Base-by-base conservation (phyloP, 2,888 invertebrate genomes). In the Eledona agricola region DNA sequence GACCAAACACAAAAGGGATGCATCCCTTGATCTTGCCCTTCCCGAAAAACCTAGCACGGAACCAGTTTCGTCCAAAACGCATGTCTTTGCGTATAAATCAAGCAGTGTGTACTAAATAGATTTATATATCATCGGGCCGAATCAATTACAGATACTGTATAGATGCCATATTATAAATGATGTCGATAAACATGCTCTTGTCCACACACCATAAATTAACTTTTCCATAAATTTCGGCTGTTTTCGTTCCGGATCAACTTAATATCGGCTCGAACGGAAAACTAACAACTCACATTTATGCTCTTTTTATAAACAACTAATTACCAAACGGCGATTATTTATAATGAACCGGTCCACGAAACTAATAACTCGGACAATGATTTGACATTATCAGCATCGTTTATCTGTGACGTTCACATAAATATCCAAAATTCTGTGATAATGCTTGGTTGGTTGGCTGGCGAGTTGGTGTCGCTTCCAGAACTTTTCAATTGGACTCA, bases 1-100 rank as follows among this genome's bases (percentile, higher is more conserved):
- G 72, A 66, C 63, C 69, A 70, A 66, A 65, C 70, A 75, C 73
- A 75, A 74, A 66, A 72, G 66, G 67, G 69, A 65, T 69, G 68
- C 69, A 69, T 69, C 65, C 70, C 70, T 67, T 66, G 66, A 65
- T 67, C 67, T 70, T 69, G 64, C 68, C 63, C 64, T 66, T 60
- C 40, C 40, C 38, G 4, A 25, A 38, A 40, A 46, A 38, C 17
- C 34, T 16, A 34, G 38, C 22, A 38, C 23, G 13, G 25, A 38
- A 25, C 28, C 15, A 16, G 46, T 22, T 26, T 23, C 16, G 42
- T 26, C n/a, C 22, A 13, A 22, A 32, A 32, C 15, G 53, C 52
- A 59, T 57, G 42, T 50, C 53, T 51, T 52, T 56, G 29, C 46
- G 49, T 51, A 65, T 63, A 60, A 64, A 62, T 65, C 62, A 59